Base-by-base conservation (phyloP, 1,140 invertebrate species). In the Cardiocondyla obscurior region DNA sequence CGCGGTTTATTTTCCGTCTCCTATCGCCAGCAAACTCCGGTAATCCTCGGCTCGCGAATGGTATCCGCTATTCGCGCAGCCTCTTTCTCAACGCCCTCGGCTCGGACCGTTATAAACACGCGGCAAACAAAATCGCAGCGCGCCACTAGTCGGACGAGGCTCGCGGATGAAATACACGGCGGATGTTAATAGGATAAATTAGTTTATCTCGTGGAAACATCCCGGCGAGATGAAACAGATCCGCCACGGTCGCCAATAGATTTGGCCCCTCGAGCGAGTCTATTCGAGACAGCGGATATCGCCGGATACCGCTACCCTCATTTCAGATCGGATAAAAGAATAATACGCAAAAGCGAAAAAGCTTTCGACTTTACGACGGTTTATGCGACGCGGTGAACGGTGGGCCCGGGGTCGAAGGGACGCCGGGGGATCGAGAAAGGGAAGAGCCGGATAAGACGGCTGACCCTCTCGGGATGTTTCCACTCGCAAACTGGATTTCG, bases 401-500 rank as follows among this genome's bases (percentile, higher is more conserved):
- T n/a, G n/a, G 5, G n/a, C 51, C 7, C 28, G 42, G 25, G 49
- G 49, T n/a, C n/a, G n/a, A n/a, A n/a, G 64, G 55, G 12, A 28
- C 3, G n/a, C 81, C 49, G 72, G 55, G 57, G 85, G 84, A 19
- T 53, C 36, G 19, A 55, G 55, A 36, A 28, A 55, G 57, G 70
- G 76, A 44, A 62, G 51, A 67, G 14, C 42, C n/a, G 72, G 62
- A 85, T 76, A 83, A 81, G 36, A 57, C 69, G 84, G 88, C 87
- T 92, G 92, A 93, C 92, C 92, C 89, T 91, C 89, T 53, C 83
- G 86, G 89, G 90, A 91, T 92, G 89, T 92, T 93, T 90, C 89
- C 84, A 92, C 89, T 90, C 79, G 90, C 90, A 93, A 93, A 93
- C 90, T 92, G 83, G 89, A 93, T 94, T 94, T 86, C 91, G 89